phyloP scores from a whole-genome alignment of 2,113 vertebrate genomes.

The Diadophis punctatus region DNA sequence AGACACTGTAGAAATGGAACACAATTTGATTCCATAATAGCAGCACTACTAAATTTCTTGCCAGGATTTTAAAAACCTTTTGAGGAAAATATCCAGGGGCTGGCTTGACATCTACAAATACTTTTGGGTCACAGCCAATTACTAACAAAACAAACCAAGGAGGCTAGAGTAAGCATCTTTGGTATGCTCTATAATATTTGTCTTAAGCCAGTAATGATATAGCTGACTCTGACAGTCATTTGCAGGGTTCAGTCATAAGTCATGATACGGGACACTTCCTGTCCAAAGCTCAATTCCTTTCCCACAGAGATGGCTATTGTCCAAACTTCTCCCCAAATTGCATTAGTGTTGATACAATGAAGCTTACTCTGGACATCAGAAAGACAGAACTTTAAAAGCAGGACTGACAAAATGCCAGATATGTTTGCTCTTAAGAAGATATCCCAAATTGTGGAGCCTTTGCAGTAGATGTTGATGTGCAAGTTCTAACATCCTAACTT shows the following conservation, averaged over 20 bases:
- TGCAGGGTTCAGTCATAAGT: neutral
- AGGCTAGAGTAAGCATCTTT: neutral
- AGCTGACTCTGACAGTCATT: fast-evolving
- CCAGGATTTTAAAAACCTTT: neutral
- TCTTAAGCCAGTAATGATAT: neutral
- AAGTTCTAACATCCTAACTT: slow-evolving; percentile 3
- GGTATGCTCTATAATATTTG: neutral
- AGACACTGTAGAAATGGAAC: neutral
- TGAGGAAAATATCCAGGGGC: neutral
- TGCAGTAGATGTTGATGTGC: slow-evolving; percentile 16
- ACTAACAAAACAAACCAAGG: slow-evolving; percentile 9
- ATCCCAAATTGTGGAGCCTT: slow-evolving; percentile 13
- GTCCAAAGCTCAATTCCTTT: neutral
- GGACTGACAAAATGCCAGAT: slow-evolving; percentile 23
- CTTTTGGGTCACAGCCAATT: neutral
- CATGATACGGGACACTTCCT: neutral
- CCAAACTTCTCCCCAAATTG: neutral
- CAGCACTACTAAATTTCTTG: neutral
- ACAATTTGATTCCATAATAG: neutral
- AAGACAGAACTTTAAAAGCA: slow-evolving; percentile 30
- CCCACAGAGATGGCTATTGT: neutral
- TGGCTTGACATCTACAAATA: neutral
- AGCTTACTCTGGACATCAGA: neutral
- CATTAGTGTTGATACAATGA: neutral
- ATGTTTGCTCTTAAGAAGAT: slow-evolving; percentile 19